These are phyloP conservation scores for Hydropsyche betteni DNA, from an alignment of 2,888 invertebrate species.

Conservation along the genomic window DNA sequence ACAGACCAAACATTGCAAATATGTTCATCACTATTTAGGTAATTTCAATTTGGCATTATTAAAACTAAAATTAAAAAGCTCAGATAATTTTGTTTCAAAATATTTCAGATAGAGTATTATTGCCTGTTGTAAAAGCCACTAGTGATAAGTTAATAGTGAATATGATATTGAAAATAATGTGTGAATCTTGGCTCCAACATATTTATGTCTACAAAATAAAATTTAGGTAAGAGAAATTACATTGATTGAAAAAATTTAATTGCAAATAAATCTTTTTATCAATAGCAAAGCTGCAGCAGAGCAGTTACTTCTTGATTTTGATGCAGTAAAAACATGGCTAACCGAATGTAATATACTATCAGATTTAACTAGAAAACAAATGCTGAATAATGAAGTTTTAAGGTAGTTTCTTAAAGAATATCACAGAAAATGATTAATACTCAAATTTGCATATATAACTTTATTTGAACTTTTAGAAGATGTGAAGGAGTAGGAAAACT, in stretches of 20 bases:
- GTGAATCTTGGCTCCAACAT: slow-evolving; percentile 88
- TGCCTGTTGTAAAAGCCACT: slow-evolving; percentile 81
- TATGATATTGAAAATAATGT: slow-evolving; percentile 81
- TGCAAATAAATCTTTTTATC: neutral
- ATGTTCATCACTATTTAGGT: slow-evolving; percentile 80
- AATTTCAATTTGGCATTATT: slow-evolving; percentile 49
- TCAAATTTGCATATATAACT: neutral
- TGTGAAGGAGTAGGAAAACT: slow-evolving; percentile 88
- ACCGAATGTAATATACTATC: slow-evolving; percentile 68
- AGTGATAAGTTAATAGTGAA: slow-evolving; percentile 77
- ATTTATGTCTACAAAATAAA: slow-evolving; percentile 84
- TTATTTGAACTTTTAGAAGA: slow-evolving; percentile 60
- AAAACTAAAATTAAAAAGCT: slow-evolving; percentile 4
- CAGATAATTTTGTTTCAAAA: slow-evolving; percentile 36
- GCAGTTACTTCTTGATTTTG: slow-evolving; percentile 84
- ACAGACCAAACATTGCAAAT: slow-evolving; percentile 59
- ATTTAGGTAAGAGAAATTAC: slow-evolving; percentile 67
- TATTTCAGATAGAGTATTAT: slow-evolving; percentile 73
- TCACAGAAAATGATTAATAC: too few relatives aligned
- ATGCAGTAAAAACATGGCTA: slow-evolving; percentile 80
- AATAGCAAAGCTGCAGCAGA: slow-evolving; percentile 72
- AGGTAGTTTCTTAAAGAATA: slow-evolving; percentile 55
- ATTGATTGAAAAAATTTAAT: slow-evolving; percentile 1
- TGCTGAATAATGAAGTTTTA: slow-evolving; percentile 71
- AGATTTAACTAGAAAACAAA: slow-evolving; percentile 65